Percentiles rank a stretch among this genome's conserved stretches.
Evolutionary conservation across 35 echinoderm and acorn worm species (phyloP).

Genomic region (Chiridota heheva): DNA sequence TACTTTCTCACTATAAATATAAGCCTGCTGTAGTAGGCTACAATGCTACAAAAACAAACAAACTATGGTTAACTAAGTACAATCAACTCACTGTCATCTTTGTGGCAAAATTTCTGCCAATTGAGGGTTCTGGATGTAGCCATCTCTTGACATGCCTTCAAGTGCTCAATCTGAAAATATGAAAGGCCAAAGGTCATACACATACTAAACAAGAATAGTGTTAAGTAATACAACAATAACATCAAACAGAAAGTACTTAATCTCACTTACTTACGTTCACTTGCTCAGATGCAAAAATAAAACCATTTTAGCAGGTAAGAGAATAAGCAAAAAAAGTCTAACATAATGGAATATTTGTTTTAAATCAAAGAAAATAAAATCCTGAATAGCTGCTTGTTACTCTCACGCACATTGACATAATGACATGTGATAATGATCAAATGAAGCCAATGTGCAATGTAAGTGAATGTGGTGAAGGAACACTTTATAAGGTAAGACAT

Average conservation of each 20-base stretch:
- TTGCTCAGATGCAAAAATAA: too few relatives aligned
- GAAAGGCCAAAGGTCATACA: too few relatives aligned
- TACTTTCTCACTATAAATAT: too few relatives aligned
- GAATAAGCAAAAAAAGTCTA: too few relatives aligned
- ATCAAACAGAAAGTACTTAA: neutral
- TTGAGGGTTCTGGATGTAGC: conserved; percentile 87
- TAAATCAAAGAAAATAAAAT: too few relatives aligned
- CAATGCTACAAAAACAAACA: too few relatives aligned
- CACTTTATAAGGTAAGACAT: neutral
- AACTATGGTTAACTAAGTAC: too few relatives aligned
- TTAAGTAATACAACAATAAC: conserved; percentile 6
- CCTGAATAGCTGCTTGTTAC: too few relatives aligned
- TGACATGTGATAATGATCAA: neutral
- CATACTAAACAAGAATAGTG: too few relatives aligned
- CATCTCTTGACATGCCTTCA: conserved; percentile 94
- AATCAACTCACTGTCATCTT: conserved; percentile 79
- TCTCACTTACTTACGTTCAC: neutral
- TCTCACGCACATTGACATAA: neutral
- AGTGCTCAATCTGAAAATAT: conserved; percentile 81
- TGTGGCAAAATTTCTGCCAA: conserved; percentile 95
- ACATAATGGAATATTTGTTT: too few relatives aligned
- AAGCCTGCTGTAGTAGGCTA: too few relatives aligned
- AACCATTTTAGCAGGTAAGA: too few relatives aligned
- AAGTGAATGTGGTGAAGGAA: neutral
- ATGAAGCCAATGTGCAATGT: neutral